These are phyloP conservation scores for Sphaeridia pumilis DNA, from an alignment of 2,888 invertebrate species.

Conservation along the genomic window DNA sequence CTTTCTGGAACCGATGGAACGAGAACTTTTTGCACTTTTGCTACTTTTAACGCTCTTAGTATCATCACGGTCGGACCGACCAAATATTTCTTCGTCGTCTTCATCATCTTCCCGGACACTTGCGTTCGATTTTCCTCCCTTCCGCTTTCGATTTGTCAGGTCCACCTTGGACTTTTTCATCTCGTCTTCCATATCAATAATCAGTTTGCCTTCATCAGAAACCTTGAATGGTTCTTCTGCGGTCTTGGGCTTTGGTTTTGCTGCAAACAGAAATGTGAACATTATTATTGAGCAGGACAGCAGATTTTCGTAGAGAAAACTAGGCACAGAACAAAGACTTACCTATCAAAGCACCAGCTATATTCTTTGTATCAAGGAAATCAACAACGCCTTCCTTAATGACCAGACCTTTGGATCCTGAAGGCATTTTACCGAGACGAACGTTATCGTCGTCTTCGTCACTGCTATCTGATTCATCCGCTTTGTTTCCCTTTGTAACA, in stretches of 20 bases:
- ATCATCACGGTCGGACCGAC: neutral
- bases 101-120: conserved; percentile 13
- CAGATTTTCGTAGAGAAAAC: conserved; percentile 4
- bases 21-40: neutral
- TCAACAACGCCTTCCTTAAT: conserved; percentile 35
- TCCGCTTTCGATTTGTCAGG: conserved; percentile 5
- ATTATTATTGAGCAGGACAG: neutral
- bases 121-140: conserved; percentile 3
- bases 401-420: conserved; percentile 17
- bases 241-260: conserved; percentile 20
- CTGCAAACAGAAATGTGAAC: conserved; percentile 15
- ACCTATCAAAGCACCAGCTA: conserved; percentile 33
- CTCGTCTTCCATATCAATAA: conserved; percentile 25
- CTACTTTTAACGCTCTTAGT: neutral
- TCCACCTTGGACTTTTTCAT: conserved; percentile 10
- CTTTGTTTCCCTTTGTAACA: conserved; percentile 16
- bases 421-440: neutral
- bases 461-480: conserved; percentile 17
- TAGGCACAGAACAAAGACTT: conserved; percentile 10
- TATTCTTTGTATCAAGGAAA: conserved; percentile 29
- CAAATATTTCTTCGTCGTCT: conserved; percentile 16
- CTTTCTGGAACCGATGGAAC: neutral
- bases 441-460: conserved; percentile 9
- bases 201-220: conserved; percentile 31
- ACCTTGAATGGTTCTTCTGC: conserved; percentile 27